Evolutionary conservation across 2,888 invertebrate genomes (phyloP).

Genomic region (Eupithecia vulgata): DNA sequence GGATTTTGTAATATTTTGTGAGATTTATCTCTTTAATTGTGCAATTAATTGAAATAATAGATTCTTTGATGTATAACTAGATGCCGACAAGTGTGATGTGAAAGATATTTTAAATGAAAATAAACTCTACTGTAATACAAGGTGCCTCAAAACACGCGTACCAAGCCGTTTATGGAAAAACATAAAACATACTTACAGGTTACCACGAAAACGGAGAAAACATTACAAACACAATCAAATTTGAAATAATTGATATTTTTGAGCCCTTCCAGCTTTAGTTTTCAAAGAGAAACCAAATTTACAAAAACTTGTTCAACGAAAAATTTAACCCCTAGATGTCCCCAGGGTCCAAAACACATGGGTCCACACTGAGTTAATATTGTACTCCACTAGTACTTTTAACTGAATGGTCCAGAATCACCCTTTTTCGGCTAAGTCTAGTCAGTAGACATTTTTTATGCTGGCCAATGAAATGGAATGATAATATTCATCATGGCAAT

Average conservation of each 20-base stretch:
- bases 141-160: neutral
- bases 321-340: neutral
- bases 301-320: neutral
- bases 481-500: neutral
- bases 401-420: neutral
- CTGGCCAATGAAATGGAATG: neutral
- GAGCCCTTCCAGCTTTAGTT: neutral
- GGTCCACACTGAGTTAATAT: no score
- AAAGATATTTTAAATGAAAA: slow-evolving; percentile 22
- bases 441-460: neutral
- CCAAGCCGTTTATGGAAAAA: neutral
- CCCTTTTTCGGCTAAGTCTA: neutral
- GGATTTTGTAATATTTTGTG: slow-evolving; percentile 23
- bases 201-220: neutral
- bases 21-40: slow-evolving; percentile 20
- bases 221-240: neutral
- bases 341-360: neutral
- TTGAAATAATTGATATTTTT: neutral
- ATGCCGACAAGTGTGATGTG: slow-evolving; percentile 1
- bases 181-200: neutral
- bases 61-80: slow-evolving; percentile 1
- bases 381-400: no score
- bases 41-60: slow-evolving; percentile 7
- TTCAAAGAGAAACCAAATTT: neutral
- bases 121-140: slow-evolving; percentile 2